Evolutionary conservation across 2,888 invertebrate species (phyloP).

Genomic region (Sericinus montela): DNA sequence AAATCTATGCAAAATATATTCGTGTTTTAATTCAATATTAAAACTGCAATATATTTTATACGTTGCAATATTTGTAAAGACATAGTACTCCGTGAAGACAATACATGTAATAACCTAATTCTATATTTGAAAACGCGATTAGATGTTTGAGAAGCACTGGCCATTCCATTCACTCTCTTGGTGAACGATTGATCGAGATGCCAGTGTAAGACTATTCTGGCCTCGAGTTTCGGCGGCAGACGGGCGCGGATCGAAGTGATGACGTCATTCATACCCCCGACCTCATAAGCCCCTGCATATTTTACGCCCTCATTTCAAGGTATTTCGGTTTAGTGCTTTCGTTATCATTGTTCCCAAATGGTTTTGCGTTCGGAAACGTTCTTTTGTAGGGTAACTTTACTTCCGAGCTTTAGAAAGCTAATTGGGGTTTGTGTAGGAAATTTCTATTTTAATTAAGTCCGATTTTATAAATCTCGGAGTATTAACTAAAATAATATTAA

Average conservation of each 20-base stretch:
- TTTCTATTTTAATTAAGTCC: neutral
- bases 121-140: too few relatives aligned
- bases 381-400: too few relatives aligned
- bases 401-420: neutral
- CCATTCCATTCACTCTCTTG: slow-evolving; percentile 22
- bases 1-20: too few relatives aligned
- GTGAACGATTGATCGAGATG: slow-evolving; percentile 52
- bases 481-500: too few relatives aligned
- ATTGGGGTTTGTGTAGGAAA: neutral
- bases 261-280: slow-evolving; percentile 55
- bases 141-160: neutral
- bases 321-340: slow-evolving; percentile 23
- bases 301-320: slow-evolving; percentile 54
- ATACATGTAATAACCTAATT: too few relatives aligned
- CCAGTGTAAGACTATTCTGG: slow-evolving; percentile 43
- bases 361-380: slow-evolving; percentile 19
- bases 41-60: too few relatives aligned
- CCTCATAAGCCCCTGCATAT: slow-evolving; percentile 49
- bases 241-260: slow-evolving; percentile 56
- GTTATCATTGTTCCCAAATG: slow-evolving; percentile 36
- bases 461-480: neutral
- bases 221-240: slow-evolving; percentile 49
- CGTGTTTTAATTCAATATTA: too few relatives aligned
- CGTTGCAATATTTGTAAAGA: too few relatives aligned
- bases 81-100: too few relatives aligned